Evolutionary conservation across 92 coral and sea anemone genomes (phyloP), one percentile per base, ranked within the genome.

Genomic region (Zoanthus sociatus): DNA sequence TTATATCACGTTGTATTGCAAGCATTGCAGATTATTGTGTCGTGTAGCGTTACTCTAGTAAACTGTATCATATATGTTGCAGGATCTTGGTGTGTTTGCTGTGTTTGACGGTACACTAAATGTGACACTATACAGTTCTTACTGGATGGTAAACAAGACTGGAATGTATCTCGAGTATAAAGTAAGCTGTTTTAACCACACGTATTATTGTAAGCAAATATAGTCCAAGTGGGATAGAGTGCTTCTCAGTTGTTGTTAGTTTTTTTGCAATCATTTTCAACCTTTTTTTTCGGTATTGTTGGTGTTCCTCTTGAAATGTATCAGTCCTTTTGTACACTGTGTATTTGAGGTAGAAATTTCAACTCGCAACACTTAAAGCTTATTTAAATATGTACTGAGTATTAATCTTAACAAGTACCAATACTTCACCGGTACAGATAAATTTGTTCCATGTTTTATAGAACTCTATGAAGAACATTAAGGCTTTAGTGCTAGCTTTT

Each of bases 141-240:
- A 97, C 89, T 97, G 99, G 99, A 93, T 97, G 95, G 96, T 97
- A 7, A 97, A 97, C 90, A 94, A 97, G 87, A 95, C 98, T 47
- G 99, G 93, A 6, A 93, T 95, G 87, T 95, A 88, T 70, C 91
- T 97, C 11, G 99, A 96, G 74, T 96, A 96, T 83, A 88, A 60
- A 92, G 99, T 96, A 89, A 76, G 75, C 3, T 46, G 0, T 16
- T 16, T 73, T 63, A 14, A 45, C 20, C 42, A 4, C 5, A 16
- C 45, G 42, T 11, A 11, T 15, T n/a, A 26, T 53, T 63, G 12
- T 16, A 33, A n/a, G 17, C 42, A 37, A 37, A 37, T 37, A 37
- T 37, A 37, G 42, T 37, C 42, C 42, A 37, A 37, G 42, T 4
- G 42, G 42, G 4, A 37, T 37, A 37, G 42, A 37, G 2, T 37